Evolutionary conservation across 2,797 vertebrate genomes (phyloP).

Genomic region (Acanthurus leucopareius): DNA sequence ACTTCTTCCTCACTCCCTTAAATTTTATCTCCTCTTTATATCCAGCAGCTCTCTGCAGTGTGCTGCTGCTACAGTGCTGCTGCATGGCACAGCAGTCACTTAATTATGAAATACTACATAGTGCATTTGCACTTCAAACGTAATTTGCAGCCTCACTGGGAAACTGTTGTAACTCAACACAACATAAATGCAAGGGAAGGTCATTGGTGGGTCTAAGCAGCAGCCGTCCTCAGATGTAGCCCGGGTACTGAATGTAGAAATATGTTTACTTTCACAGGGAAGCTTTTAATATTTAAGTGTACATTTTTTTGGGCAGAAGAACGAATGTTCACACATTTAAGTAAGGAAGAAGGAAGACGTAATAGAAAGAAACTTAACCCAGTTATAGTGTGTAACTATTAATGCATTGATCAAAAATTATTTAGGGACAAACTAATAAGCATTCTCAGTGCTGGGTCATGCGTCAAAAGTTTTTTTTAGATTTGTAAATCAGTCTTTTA

Average conservation of each 20-base stretch:
- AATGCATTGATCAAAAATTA: neutral
- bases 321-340: neutral
- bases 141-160: constrained; percentile 15
- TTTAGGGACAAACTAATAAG: neutral
- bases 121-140: constrained; percentile 49
- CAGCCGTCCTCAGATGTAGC: too few relatives aligned
- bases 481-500: neutral
- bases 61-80: neutral
- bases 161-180: constrained; percentile 13
- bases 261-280: neutral
- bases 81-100: constrained; percentile 16
- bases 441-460: too few relatives aligned
- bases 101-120: constrained; percentile 50
- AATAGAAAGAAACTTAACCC: neutral
- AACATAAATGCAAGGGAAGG: constrained; percentile 6
- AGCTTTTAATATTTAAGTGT: constrained; percentile 1
- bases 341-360: neutral
- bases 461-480: too few relatives aligned
- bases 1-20: neutral
- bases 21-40: neutral
- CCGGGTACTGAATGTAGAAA: neutral
- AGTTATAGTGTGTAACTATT: neutral
- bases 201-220: neutral
- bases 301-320: neutral
- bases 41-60: neutral